A percentile compares a stretch with the other conserved stretches of the same genome.
phyloP scores from a whole-genome alignment of 2,888 invertebrate species.

The Erebia ligea region DNA sequence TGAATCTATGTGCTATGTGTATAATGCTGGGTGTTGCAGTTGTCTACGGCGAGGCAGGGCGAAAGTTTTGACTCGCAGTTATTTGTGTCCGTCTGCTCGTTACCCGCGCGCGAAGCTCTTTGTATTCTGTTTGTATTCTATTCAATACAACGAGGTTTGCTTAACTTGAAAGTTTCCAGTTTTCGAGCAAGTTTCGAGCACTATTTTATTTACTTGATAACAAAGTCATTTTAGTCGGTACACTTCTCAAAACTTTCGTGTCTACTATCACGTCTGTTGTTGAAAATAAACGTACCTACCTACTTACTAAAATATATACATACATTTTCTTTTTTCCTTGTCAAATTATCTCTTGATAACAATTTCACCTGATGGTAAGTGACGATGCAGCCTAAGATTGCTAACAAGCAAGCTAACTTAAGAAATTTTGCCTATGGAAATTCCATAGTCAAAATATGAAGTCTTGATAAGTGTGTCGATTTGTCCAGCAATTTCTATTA shows the following conservation, averaged over 20 bases:
- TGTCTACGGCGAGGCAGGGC: not conserved
- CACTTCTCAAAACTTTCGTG: not conserved
- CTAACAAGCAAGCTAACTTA: no score
- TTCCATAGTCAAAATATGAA: no score
- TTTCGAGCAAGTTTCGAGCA: not conserved
- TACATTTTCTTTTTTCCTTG: no score
- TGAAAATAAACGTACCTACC: not conserved
- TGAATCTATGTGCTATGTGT: no score
- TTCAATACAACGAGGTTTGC: conserved; percentile 5
- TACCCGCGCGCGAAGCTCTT: conserved; percentile 2
- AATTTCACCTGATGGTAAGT: no score
- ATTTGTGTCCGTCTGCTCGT: conserved; percentile 3
- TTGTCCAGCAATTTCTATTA: no score
- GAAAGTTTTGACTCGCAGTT: conserved; percentile 7
- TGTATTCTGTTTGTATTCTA: conserved; percentile 7
- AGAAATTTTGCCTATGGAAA: no score
- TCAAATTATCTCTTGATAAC: no score
- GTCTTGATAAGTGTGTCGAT: no score
- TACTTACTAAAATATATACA: no score
- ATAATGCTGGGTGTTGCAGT: no score
- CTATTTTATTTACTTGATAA: not conserved
- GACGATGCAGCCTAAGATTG: no score
- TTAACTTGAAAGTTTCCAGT: conserved; percentile 4
- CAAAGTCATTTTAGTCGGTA: not conserved
- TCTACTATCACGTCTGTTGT: not conserved